Conservation (phyloP, 2,888 invertebrate genomes). For the Andrena minutula region DNA sequence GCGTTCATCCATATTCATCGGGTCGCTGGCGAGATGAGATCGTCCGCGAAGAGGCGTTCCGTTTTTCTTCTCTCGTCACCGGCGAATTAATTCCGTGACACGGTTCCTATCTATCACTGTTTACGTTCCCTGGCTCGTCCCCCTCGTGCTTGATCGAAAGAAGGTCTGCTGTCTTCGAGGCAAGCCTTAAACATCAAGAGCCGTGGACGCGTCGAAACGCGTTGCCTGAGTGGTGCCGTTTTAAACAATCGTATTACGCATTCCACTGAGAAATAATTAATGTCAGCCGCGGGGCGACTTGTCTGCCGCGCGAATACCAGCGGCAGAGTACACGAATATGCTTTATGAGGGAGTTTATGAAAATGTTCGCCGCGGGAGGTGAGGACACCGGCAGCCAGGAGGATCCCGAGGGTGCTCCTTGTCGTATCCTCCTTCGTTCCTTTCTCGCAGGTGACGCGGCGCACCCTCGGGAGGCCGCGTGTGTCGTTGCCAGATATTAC, state of each 20-base stretch:
- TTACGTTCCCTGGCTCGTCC: constrained; percentile 21
- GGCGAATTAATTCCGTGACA: constrained; percentile 71
- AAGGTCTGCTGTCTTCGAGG: not conserved
- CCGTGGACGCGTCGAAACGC: not conserved
- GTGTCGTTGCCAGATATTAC: constrained; percentile 78
- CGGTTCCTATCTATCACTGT: constrained; percentile 61
- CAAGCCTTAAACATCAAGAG: not conserved
- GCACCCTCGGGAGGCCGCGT: constrained; percentile 64
- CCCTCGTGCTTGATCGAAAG: not conserved
- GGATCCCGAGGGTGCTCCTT: constrained; percentile 66
- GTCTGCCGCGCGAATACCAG: not conserved
- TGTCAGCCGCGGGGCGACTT: not conserved
- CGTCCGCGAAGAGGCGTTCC: constrained; percentile 43
- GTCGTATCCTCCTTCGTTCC: constrained; percentile 60
- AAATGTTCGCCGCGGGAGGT: constrained; percentile 78
- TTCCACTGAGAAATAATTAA: constrained; percentile 56
- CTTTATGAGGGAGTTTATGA: constrained; percentile 80
- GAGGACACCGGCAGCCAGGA: constrained; percentile 56
- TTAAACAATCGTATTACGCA: constrained; percentile 7
- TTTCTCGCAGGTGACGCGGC: constrained; percentile 71
- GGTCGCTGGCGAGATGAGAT: constrained; percentile 57
- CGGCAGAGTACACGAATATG: constrained; percentile 55
- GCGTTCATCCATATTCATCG: constrained; percentile 72
- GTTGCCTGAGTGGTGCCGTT: not conserved
- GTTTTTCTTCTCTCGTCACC: constrained; percentile 57